Base-by-base conservation (phyloP, 2,888 invertebrate genomes). In the Troglohyphantes excavatus region DNA sequence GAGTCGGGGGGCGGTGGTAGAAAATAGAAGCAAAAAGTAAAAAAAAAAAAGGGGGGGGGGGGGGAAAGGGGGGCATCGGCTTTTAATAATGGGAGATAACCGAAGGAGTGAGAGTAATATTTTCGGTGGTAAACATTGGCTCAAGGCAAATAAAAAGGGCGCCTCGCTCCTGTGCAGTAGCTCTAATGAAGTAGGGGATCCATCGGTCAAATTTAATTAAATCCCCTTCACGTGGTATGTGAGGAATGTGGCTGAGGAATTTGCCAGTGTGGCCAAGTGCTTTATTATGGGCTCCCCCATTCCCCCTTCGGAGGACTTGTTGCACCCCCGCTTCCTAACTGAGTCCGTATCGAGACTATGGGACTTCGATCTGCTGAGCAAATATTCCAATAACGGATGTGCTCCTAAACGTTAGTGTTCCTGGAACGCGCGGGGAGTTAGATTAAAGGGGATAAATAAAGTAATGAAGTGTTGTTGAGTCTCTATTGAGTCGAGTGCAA, bases 201-300 rank as follows among this genome's bases (percentile, higher is more conserved):
- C 87, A 88, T 89, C 88, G 82, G 88, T 89, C 88, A 89, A 89
- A 89, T 89, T 89, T 89, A 89, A 89, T 89, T 89, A 89, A 89
- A 89, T 89, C 76, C 76, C 86, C 86, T 67, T 81, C 43, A 19
- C 33, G 59, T 21, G 68, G 81, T 65, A 88, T 39, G 27, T 46
- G 7, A 2, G 82, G 88, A 89, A 89, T 82, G 82, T 82, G 53
- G 82, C 43, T 53, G 33, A 53, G 88, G 82, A 76, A 88, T 88
- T 76, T 59, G 88, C 82, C 88, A 88, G 88, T 88, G 88, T 89
- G 88, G 70, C 87, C 87, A 88, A 87, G 87, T 81, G 87, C 87
- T 88, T 88, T 88, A 81, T 88, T 73, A 81, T 81, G 79, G n/a
- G 17, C 65, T 27, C 39, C 23, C 79, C 21, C 76, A 65, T 23